Evolutionary conservation across 2,113 vertebrate species (phyloP), one percentile per base, ranked within the genome.

Genomic region (Miniopterus natalensis): DNA sequence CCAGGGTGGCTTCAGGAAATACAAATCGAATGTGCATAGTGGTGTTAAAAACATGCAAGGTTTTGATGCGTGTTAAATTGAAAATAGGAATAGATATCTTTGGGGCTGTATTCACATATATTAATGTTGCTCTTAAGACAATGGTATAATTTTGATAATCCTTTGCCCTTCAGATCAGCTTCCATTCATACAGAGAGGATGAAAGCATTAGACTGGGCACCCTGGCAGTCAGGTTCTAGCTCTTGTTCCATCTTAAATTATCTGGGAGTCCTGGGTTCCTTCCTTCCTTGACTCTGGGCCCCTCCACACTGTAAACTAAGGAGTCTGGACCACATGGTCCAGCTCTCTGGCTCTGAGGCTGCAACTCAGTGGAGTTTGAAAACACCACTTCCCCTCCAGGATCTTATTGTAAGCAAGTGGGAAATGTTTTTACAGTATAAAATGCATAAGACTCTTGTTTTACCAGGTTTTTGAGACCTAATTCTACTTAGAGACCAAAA

Each of bases 1-100:
- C 49, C 14, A 51, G 83, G 77, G 83, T 95, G 84, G 79, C 92
- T 91, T 95, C 77, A 95, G 95, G 84, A 97, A 92, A 96, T 96
- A 92, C 83, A 95, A 95, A 96, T 83, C 4, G 0, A 68, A 21
- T 12, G 40, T 94, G 95, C 29, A 3, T 9, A 18, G 51, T 1
- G 3, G 66, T 65, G 11, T 61, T 49, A 36, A 88, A 94, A 36
- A 83, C 10, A 0, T 17, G 40, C 5, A 13, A 15, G 49, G 51
- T 86, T 96, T 88, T 36, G 74, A 59, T 66, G 6, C 4, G 9
- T 53, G 31, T 77, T 83, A 40, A 92, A 70, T 25, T 78, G 36
- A 84, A 88, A 81, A 51, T 81, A 57, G 4, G 66, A 71, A 86
- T 57, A 63, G 80, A 95, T 49, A 68, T 79, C 47, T 73, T 7